Evolutionary conservation across 2,113 vertebrate genomes (phyloP).

Genomic region (Nibea albiflora): DNA sequence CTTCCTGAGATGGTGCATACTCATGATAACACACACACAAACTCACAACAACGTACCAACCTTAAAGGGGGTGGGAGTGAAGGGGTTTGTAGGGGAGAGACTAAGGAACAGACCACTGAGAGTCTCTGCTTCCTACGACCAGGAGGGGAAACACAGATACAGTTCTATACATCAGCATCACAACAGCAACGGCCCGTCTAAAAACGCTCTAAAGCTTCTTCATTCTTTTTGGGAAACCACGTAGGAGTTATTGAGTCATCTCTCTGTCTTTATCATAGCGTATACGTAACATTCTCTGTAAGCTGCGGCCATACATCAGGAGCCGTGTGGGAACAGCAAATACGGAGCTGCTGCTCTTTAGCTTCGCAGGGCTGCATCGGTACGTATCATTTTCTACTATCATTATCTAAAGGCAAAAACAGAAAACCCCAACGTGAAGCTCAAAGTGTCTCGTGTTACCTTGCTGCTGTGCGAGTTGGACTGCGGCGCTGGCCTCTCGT

Average conservation of each 20-base stretch:
- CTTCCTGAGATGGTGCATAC: constrained; percentile 47
- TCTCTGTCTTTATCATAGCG: constrained; percentile 23
- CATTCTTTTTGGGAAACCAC: constrained; percentile 27
- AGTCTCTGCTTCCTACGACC: constrained; percentile 86
- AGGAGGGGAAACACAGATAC: constrained; percentile 65
- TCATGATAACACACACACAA: constrained; percentile 34
- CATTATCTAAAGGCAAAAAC: not conserved
- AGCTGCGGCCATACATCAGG: constrained; percentile 27
- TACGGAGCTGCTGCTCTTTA: constrained; percentile 17
- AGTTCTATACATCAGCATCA: constrained; percentile 25
- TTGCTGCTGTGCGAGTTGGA: constrained; percentile 58
- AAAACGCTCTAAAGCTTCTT: constrained; percentile 11
- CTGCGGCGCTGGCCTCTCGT: constrained; percentile 58
- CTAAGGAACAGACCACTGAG: constrained; percentile 86
- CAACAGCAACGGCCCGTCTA: constrained; percentile 13
- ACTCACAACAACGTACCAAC: constrained; percentile 83
- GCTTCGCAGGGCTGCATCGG: not conserved
- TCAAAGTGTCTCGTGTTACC: constrained; percentile 59
- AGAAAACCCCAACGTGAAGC: not conserved
- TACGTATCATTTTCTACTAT: not conserved
- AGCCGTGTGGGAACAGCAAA: constrained; percentile 37
- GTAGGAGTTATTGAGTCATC: constrained; percentile 69
- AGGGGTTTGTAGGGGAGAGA: constrained; percentile 92
- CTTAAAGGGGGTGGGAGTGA: constrained; percentile 95
- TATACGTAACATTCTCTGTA: constrained; percentile 27